A percentile compares a stretch with the other conserved stretches of the same genome.
Evolutionary conservation across 2,113 vertebrate species (phyloP).

Genomic region (Chelonoidis abingdonii): DNA sequence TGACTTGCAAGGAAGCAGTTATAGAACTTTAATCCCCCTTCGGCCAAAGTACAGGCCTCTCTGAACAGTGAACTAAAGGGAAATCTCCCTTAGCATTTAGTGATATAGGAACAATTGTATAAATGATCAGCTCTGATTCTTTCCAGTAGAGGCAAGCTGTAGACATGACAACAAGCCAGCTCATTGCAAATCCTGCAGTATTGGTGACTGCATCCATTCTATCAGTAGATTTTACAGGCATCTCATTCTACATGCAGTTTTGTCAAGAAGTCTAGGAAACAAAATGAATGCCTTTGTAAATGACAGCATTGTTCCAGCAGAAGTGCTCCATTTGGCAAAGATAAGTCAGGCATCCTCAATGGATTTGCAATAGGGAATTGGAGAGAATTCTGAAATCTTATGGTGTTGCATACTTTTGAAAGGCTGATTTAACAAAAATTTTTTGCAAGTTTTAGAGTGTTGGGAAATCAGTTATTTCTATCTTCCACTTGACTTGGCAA

Average conservation of each 20-base stretch:
- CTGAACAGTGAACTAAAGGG: neutral
- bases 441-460: neutral
- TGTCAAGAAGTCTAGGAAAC: neutral
- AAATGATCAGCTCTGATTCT: neutral
- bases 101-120: neutral
- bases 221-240: neutral
- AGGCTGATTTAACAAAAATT: neutral
- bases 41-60: neutral
- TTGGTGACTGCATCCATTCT: neutral
- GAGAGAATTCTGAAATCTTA: neutral
- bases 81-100: neutral
- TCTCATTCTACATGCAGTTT: neutral
- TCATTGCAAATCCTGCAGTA: neutral
- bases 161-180: neutral
- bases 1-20: neutral
- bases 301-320: neutral
- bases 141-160: neutral
- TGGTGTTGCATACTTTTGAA: neutral
- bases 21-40: neutral
- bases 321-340: neutral
- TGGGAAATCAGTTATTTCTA: neutral
- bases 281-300: neutral
- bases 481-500: neutral
- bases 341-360: neutral
- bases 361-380: accelerated